phyloP scores from a whole-genome alignment of 2,888 invertebrate species.

The Lochmaea capreae region DNA sequence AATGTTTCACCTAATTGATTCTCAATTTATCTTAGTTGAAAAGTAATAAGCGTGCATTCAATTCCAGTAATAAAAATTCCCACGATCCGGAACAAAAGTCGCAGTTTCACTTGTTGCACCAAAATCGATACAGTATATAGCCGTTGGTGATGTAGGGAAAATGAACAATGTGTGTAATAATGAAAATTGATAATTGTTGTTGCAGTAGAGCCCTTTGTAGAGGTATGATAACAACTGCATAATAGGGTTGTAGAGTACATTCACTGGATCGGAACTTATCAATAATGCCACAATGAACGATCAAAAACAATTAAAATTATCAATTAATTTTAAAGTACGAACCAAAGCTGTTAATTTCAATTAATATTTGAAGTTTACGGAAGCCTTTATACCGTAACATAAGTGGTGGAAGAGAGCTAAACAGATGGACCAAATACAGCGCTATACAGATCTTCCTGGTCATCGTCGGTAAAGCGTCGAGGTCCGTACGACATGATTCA shows the following conservation, averaged over 20 bases:
- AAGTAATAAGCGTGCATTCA: not conserved
- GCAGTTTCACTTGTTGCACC: conserved; percentile 41
- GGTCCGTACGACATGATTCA: no score
- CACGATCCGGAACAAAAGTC: conserved; percentile 9
- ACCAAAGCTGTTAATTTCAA: not conserved
- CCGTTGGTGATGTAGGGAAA: conserved; percentile 35
- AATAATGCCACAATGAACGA: not conserved
- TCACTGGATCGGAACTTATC: conserved; percentile 8
- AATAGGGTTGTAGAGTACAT: conserved; percentile 2
- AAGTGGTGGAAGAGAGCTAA: no score
- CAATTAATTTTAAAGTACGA: not conserved
- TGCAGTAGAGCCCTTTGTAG: conserved; percentile 11
- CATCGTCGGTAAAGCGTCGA: no score
- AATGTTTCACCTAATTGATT: not conserved
- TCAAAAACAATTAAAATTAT: not conserved
- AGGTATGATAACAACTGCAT: conserved; percentile 2
- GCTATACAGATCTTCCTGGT: no score
- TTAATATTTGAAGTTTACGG: not conserved
- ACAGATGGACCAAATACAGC: no score
- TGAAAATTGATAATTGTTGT: conserved; percentile 18
- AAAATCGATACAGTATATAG: conserved; percentile 40
- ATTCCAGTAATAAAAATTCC: not conserved
- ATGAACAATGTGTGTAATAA: conserved; percentile 16
- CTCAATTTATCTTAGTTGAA: not conserved
- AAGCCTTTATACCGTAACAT: no score